These are phyloP conservation scores for Limnephilus marmoratus DNA, from an alignment of 2,888 invertebrate genomes.

Conservation along the genomic window DNA sequence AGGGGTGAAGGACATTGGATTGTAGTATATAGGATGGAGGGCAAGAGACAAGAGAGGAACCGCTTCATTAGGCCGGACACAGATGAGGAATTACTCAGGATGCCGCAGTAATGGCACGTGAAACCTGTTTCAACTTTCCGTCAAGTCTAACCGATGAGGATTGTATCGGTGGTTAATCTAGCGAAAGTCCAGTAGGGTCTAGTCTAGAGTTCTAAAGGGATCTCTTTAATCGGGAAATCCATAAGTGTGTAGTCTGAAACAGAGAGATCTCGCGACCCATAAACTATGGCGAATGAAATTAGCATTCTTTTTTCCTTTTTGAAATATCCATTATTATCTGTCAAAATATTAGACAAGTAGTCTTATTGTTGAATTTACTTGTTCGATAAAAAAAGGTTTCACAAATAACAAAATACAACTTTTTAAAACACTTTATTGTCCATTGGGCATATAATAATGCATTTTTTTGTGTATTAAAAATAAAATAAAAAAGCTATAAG, in stretches of 20 bases:
- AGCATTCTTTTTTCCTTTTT: not conserved
- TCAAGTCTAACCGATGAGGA: not conserved
- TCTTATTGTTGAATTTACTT: too few relatives aligned
- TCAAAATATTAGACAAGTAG: too few relatives aligned
- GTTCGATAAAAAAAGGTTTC: too few relatives aligned
- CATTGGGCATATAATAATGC: too few relatives aligned
- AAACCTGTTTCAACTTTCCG: not conserved
- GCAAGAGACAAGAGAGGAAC: not conserved
- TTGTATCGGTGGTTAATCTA: not conserved
- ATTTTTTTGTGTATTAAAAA: too few relatives aligned
- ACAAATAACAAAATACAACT: too few relatives aligned
- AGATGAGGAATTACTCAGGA: not conserved
- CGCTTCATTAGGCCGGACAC: slow-evolving; percentile 2
- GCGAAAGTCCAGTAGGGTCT: not conserved
- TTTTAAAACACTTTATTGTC: too few relatives aligned
- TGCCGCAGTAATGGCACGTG: not conserved
- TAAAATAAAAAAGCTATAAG: too few relatives aligned
- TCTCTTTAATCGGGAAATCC: not conserved
- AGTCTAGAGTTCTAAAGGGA: too few relatives aligned
- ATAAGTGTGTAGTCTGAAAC: not conserved
- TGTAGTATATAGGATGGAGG: not conserved
- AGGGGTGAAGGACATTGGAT: not conserved
- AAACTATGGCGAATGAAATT: not conserved
- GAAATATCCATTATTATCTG: too few relatives aligned
- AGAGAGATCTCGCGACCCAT: not conserved